Percentiles rank a stretch among this genome's conserved stretches.
Evolutionary conservation across 1,140 invertebrate species (phyloP).

Genomic region (Panulirus ornatus): DNA sequence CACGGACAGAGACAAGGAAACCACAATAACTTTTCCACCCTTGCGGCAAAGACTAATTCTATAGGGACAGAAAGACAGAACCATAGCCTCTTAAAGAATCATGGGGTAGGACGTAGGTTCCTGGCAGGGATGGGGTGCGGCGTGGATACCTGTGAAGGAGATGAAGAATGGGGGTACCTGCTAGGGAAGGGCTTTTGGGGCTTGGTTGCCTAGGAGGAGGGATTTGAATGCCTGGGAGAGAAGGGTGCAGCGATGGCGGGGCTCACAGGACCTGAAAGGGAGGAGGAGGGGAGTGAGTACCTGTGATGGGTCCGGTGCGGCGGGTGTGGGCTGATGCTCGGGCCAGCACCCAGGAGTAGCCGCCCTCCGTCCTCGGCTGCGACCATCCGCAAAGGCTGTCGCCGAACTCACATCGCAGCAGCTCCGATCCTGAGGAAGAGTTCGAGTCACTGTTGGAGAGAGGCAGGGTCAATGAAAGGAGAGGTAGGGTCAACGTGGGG

Average conservation of each 20-base stretch:
- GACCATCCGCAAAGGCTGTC: constrained; percentile 68
- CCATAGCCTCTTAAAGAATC: no score
- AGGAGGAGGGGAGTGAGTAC: neutral
- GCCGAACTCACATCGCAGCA: constrained; percentile 62
- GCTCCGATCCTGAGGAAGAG: constrained; percentile 12
- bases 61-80: no score
- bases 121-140: neutral
- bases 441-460: neutral
- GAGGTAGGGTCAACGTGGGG: neutral
- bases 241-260: no score
- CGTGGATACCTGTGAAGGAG: no score
- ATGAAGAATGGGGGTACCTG: no score
- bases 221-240: no score
- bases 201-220: no score
- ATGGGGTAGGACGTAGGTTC: neutral
- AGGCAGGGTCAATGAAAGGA: neutral
- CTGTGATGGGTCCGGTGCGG: constrained; percentile 71
- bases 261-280: no score
- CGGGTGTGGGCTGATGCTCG: constrained; percentile 63
- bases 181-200: no score
- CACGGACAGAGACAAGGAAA: neutral
- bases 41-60: no score
- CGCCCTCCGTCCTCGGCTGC: constrained; percentile 27
- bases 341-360: constrained; percentile 66
- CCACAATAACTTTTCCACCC: no score